phyloP scores from a whole-genome alignment of 2,113 vertebrate genomes.

The Ailurus styani region DNA sequence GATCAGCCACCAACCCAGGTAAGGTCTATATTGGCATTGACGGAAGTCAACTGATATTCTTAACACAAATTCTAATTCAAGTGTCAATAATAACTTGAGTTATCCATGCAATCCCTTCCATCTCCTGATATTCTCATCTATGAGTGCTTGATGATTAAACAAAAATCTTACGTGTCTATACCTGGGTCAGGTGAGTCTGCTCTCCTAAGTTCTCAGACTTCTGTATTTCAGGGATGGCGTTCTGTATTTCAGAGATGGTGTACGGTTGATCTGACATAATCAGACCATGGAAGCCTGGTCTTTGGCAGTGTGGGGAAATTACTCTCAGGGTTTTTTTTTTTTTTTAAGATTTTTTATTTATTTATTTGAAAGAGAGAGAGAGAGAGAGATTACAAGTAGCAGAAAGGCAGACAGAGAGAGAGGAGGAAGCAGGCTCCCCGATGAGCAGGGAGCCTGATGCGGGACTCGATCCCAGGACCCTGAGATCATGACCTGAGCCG shows the following conservation, averaged over 20 bases:
- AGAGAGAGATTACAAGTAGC: too few relatives aligned
- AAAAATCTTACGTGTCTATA: background rate
- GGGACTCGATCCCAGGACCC: too few relatives aligned
- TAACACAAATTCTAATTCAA: constrained; percentile 11
- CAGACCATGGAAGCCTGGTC: background rate
- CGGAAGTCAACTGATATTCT: constrained; percentile 26
- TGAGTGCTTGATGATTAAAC: background rate
- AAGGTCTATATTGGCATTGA: background rate
- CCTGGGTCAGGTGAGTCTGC: background rate
- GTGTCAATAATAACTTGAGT: background rate
- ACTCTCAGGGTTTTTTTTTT: background rate
- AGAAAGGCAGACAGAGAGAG: too few relatives aligned
- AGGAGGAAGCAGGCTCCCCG: too few relatives aligned
- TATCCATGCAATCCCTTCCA: background rate
- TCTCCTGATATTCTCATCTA: background rate
- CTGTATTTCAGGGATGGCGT: background rate
- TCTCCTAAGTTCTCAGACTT: background rate
- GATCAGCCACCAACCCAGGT: background rate
- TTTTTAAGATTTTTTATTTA: too few relatives aligned
- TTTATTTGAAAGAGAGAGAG: too few relatives aligned
- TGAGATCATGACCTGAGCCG: too few relatives aligned
- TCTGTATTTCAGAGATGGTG: background rate
- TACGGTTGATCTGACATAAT: background rate
- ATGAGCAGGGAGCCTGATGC: too few relatives aligned
- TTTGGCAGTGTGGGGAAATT: background rate